These are phyloP conservation scores for Phrynocephalus guinanensis DNA, from an alignment of 2,797 vertebrate species.

Conservation along the genomic window DNA sequence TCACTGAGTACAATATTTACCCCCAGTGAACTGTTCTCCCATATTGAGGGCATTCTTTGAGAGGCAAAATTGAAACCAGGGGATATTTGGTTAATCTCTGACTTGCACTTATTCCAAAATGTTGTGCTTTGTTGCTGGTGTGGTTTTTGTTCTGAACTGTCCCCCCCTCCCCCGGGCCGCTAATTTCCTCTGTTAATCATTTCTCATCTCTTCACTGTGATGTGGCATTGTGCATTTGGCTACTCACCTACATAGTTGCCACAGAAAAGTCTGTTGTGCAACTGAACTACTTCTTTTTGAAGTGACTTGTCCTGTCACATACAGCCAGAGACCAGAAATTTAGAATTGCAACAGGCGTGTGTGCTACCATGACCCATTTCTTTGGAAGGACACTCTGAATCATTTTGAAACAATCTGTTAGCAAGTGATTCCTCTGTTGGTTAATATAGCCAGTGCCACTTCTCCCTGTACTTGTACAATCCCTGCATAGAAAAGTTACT, in stretches of 20 bases:
- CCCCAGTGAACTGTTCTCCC: neutral
- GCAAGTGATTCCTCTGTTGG: neutral
- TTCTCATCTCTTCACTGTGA: neutral
- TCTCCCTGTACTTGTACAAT: neutral
- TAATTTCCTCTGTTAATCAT: constrained; percentile 3
- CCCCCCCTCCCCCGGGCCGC: neutral
- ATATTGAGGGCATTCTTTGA: neutral
- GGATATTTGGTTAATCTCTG: neutral
- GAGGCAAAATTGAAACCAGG: neutral
- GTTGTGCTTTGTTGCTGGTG: neutral
- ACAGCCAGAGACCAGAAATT: neutral
- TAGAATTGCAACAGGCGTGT: constrained; percentile 46
- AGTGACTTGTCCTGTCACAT: neutral
- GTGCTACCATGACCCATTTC: constrained; percentile 28
- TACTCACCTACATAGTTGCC: neutral
- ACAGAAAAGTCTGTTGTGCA: neutral
- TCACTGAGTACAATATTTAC: neutral
- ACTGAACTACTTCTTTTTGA: neutral
- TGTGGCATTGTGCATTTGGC: neutral
- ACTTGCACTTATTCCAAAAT: neutral
- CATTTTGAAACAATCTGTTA: constrained; percentile 57
- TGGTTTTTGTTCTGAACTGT: neutral
- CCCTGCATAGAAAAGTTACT: neutral
- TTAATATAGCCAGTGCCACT: neutral
- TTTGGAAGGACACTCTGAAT: constrained; percentile 31